Conservation (phyloP, 2,113 vertebrate species). For the Antechinus flavipes region DNA sequence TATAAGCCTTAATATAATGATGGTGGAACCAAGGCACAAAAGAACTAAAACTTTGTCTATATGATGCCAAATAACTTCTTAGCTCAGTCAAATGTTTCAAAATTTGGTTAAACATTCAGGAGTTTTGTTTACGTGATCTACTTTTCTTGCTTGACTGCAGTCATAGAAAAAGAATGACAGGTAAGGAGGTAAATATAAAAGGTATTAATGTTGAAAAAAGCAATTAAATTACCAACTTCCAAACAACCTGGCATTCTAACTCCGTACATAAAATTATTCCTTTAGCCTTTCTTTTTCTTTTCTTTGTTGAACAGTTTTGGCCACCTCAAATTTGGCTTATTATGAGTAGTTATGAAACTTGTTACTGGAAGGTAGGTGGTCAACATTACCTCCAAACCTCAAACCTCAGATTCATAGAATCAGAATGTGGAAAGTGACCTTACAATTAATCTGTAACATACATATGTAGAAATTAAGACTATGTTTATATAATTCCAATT, state of each 20-base stretch:
- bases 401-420: neutral
- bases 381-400: neutral
- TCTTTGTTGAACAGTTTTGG: neutral
- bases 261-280: neutral
- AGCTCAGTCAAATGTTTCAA: neutral
- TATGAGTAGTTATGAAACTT: neutral
- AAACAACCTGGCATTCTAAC: neutral
- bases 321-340: neutral
- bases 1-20: neutral
- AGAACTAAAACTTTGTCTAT: neutral
- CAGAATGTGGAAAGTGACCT: neutral
- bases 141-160: neutral
- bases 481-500: too few relatives aligned
- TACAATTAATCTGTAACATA: too few relatives aligned
- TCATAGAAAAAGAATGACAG: neutral
- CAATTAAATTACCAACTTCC: neutral
- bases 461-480: too few relatives aligned
- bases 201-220: neutral
- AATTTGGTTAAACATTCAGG: neutral
- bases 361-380: neutral
- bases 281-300: neutral
- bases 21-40: accelerated
- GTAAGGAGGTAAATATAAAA: neutral
- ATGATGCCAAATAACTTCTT: neutral
- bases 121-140: neutral